phyloP scores from a whole-genome alignment of 1,140 invertebrate genomes.

The Sitophilus oryzae region DNA sequence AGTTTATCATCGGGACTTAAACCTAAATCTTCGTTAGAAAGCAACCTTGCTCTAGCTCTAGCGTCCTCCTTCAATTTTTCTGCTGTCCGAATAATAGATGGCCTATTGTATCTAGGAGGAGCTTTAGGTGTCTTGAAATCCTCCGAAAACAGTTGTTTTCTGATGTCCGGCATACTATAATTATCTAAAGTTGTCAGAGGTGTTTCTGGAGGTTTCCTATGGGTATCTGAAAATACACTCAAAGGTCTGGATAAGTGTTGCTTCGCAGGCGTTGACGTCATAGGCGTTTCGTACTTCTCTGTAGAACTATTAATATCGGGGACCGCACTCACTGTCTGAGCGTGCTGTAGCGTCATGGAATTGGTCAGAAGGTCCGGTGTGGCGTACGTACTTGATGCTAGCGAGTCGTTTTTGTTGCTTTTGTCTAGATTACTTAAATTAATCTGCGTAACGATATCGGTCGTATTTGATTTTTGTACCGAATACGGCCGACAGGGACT shows the following conservation, averaged over 20 bases:
- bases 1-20: conserved; percentile 67
- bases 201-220: conserved; percentile 8
- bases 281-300: conserved; percentile 12
- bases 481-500: conserved; percentile 31
- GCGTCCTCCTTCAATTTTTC: conserved; percentile 62
- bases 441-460: conserved; percentile 30
- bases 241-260: conserved; percentile 17
- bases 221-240: conserved; percentile 22
- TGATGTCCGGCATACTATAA: conserved; percentile 39
- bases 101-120: conserved; percentile 24
- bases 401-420: conserved; percentile 12
- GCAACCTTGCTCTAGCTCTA: conserved; percentile 59
- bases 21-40: conserved; percentile 55
- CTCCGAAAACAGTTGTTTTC: conserved; percentile 29
- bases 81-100: conserved; percentile 45
- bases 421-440: conserved; percentile 23
- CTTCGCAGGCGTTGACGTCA: conserved; percentile 6
- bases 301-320: conserved; percentile 14
- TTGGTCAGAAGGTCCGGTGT: conserved; percentile 37
- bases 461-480: conserved; percentile 36
- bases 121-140: conserved; percentile 45
- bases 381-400: conserved; percentile 20
- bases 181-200: conserved; percentile 27
- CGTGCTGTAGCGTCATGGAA: conserved; percentile 24
- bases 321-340: conserved; percentile 21